Base-by-base conservation (phyloP, 2,113 vertebrate species). In the Rhegmatorhina hoffmannsi region DNA sequence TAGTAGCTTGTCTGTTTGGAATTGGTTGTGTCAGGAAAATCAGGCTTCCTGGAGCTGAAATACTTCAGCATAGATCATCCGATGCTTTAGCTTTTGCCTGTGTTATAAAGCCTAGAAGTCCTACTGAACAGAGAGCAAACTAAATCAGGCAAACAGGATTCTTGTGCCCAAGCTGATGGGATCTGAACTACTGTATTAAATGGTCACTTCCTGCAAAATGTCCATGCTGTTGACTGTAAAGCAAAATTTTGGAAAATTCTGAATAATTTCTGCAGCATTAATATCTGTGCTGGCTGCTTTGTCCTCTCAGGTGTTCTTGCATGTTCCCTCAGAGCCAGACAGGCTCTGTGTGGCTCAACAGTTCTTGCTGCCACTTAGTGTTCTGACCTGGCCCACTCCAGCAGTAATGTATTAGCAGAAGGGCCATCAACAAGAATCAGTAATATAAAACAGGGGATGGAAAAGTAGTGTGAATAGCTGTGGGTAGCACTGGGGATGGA, bases 301-400 rank as follows among this genome's bases (percentile, higher is more conserved):
- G 33, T 29, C 18, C 26, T 69, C 40, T 50, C 0, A 1, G 36
- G 53, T 2, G 14, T 28, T 72, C 18, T 28, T 14, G 11, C 15
- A 0, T 0, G 8, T 19, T 68, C 53, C 43, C 43, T 38, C 7
- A 0, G 47, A 74, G 52, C 50, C 24, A 23, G 38, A 24, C 34
- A 33, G 75, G 49, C 64, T 66, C 82, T 7, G 8, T 26, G 64
- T 0, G 0, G 31, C 62, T 62, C 17, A 23, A 3, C 33, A 40
- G 12, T 2, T 74, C 38, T 55, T 6, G 4, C 56, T 75, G 84
- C 40, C 29, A 4, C 59, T 79, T 56, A 40, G 23, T 13, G 26
- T 40, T 50, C 38, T 78, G 38, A 36, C 62, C 44, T 0, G 4
- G 36, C 17, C 46, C 18, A 1, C 53, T 26, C 60, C 0, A 2